phyloP scores from a whole-genome alignment of 2,888 invertebrate species.

The Cremastinae sp. region DNA sequence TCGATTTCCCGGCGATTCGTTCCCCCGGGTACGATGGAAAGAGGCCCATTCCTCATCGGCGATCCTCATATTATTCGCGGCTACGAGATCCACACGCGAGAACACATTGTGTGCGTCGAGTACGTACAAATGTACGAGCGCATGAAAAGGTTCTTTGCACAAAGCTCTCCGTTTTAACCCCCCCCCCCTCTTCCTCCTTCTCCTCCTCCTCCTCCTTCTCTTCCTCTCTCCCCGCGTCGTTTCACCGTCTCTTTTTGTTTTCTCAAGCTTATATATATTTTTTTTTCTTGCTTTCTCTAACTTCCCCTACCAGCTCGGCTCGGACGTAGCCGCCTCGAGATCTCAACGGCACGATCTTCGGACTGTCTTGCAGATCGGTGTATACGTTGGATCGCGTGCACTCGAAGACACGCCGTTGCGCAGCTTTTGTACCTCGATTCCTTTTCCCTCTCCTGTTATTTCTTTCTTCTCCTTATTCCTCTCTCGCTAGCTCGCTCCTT shows the following conservation, averaged over 20 bases:
- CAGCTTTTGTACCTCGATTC: slow-evolving; percentile 38
- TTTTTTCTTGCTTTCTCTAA: slow-evolving; percentile 15
- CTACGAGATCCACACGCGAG: slow-evolving; percentile 31
- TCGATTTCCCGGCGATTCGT: slow-evolving; percentile 54
- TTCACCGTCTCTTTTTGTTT: slow-evolving; percentile 46
- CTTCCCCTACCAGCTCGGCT: slow-evolving; percentile 6
- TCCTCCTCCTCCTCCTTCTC: too few relatives aligned
- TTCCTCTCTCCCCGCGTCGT: too few relatives aligned
- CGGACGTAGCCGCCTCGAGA: slow-evolving; percentile 45
- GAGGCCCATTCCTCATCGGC: slow-evolving; percentile 59
- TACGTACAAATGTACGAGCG: slow-evolving; percentile 30
- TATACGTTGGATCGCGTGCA: slow-evolving; percentile 62
- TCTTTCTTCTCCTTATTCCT: not conserved
- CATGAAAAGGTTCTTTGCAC: slow-evolving; percentile 8
- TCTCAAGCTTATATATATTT: slow-evolving; percentile 12
- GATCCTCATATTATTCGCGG: slow-evolving; percentile 50
- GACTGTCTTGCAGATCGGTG: slow-evolving; percentile 59
- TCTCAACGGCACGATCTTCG: slow-evolving; percentile 61
- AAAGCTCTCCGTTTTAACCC: too few relatives aligned
- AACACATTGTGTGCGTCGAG: slow-evolving; percentile 19
- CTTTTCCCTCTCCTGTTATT: slow-evolving; percentile 17
- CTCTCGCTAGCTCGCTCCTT: slow-evolving; percentile 14
- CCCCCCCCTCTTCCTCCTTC: too few relatives aligned
- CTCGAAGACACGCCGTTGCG: slow-evolving; percentile 55
- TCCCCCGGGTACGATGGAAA: slow-evolving; percentile 51